Conservation (phyloP, 2,888 invertebrate genomes). For the Myopa tessellatipennis region DNA sequence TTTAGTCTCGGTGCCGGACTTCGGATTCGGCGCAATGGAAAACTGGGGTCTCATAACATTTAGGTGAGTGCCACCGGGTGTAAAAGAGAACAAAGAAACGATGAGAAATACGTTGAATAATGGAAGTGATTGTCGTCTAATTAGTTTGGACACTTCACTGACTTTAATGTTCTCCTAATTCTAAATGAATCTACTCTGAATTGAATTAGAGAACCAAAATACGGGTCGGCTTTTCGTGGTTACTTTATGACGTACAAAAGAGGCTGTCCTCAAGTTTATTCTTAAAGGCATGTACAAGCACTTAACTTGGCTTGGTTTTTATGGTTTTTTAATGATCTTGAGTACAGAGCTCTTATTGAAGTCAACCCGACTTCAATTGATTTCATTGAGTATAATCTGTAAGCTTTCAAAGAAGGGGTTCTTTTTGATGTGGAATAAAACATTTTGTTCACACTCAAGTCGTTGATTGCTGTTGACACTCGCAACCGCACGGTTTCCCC, state of each 20-base stretch:
- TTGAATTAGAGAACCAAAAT: not conserved
- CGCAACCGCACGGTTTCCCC: too few species aligned
- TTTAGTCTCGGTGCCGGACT: conserved; percentile 79
- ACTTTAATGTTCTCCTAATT: not conserved
- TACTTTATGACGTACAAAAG: not conserved
- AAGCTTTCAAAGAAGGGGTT: not conserved
- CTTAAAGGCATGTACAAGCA: not conserved
- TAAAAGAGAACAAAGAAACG: not conserved
- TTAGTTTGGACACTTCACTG: not conserved
- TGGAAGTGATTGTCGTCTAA: not conserved
- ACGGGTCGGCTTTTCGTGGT: not conserved
- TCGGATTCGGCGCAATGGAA: conserved; percentile 79
- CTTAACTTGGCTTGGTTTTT: not conserved
- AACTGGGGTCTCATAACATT: conserved; percentile 76
- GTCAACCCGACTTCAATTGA: conserved; percentile 6
- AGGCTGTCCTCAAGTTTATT: not conserved
- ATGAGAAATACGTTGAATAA: not conserved
- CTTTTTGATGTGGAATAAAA: not conserved
- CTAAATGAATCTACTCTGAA: not conserved
- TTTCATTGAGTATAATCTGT: not conserved
- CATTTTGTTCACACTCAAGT: too few species aligned
- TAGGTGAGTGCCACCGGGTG: conserved; percentile 58
- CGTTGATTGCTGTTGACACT: too few species aligned
- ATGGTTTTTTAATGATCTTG: not conserved
- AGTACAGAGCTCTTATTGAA: not conserved